These are phyloP conservation scores for Leptinotarsa peninsularis DNA, from an alignment of 2,888 invertebrate species.

Conservation along the genomic window DNA sequence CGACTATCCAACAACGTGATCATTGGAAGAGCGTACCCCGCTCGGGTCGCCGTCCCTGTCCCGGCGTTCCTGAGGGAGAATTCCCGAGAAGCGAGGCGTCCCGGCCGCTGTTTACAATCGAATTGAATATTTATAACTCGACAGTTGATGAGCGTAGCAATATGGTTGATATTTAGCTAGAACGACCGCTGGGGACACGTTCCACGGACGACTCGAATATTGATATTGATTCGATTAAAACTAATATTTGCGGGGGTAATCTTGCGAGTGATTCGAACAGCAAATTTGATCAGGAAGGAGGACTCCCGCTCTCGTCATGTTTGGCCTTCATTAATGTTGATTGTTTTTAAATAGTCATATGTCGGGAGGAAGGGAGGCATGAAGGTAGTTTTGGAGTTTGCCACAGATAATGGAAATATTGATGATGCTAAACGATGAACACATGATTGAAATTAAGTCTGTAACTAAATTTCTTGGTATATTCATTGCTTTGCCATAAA, in stretches of 20 bases:
- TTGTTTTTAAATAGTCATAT: conserved; percentile 51
- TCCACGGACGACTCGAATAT: conserved; percentile 28
- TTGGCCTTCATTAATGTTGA: conserved; percentile 48
- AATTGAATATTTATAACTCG: conserved; percentile 68
- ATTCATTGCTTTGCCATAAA: no score
- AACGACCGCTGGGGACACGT: conserved; percentile 60
- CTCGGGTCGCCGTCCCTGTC: conserved; percentile 1
- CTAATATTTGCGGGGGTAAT: conserved; percentile 68
- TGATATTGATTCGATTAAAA: conserved; percentile 66
- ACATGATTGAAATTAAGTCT: no score
- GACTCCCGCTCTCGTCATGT: conserved; percentile 26
- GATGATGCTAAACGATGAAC: not conserved
- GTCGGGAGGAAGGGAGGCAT: not conserved
- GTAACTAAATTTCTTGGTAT: no score
- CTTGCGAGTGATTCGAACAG: conserved; percentile 66
- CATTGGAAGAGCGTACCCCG: no score
- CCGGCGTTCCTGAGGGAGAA: conserved; percentile 26
- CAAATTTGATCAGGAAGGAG: conserved; percentile 63
- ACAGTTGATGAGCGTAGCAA: conserved; percentile 68
- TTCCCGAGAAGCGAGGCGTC: conserved; percentile 26
- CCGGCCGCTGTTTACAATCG: conserved; percentile 65
- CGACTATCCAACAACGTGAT: no score
- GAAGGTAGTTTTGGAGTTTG: not conserved
- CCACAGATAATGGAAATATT: conserved; percentile 10
- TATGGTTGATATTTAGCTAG: conserved; percentile 65